These are phyloP conservation scores for Diabrotica undecimpunctata DNA, from an alignment of 1,140 invertebrate species.

Conservation along the genomic window DNA sequence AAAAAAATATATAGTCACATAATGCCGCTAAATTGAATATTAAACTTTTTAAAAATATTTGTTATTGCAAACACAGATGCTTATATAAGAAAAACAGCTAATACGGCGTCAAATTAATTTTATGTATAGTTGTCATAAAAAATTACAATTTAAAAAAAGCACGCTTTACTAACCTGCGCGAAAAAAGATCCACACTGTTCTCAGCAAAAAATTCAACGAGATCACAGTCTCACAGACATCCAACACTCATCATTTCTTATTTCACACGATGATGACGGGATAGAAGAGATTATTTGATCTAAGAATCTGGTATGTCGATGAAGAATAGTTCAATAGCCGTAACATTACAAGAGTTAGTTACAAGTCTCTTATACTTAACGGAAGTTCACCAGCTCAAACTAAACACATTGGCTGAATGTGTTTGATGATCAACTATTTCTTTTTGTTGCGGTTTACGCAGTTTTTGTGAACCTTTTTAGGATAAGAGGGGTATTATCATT, in stretches of 20 bases:
- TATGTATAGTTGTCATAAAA: too few relatives aligned
- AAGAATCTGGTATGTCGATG: conserved; percentile 13
- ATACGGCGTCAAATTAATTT: too few relatives aligned
- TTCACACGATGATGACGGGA: conserved; percentile 11
- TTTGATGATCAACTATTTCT: conserved; percentile 8
- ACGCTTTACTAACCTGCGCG: neutral
- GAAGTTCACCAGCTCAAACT: conserved; percentile 15
- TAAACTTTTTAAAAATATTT: too few relatives aligned
- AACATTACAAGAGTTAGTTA: conserved; percentile 8
- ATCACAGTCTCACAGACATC: neutral
- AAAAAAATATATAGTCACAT: too few relatives aligned
- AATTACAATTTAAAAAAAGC: neutral
- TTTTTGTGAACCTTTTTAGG: conserved; percentile 5
- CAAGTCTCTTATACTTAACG: conserved; percentile 1
- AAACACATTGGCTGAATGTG: conserved; percentile 15
- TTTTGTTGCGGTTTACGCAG: conserved; percentile 3
- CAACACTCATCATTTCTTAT: conserved; percentile 13
- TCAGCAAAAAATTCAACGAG: neutral
- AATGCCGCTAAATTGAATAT: too few relatives aligned
- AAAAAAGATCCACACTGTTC: neutral
- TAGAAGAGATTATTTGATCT: conserved; percentile 14
- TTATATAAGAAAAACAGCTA: too few relatives aligned
- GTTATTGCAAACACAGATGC: too few relatives aligned
- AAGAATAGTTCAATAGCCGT: conserved; percentile 16
- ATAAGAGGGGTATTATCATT: neutral